Conservation (phyloP, 1,140 invertebrate species). For the Nasonia giraulti region DNA sequence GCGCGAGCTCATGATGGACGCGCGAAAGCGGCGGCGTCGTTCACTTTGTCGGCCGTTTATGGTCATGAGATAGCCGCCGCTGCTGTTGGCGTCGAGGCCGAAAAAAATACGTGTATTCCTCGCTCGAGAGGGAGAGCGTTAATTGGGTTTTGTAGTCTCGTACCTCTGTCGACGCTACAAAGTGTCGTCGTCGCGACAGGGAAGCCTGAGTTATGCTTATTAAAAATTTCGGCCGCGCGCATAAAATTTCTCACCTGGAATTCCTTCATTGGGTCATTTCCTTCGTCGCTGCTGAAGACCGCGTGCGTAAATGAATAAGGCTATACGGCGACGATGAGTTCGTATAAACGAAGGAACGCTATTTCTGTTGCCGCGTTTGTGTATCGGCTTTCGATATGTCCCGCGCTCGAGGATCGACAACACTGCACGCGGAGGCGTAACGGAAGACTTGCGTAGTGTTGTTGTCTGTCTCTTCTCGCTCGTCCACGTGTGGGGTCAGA, state of each 20-base stretch:
- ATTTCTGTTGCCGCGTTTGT: neutral
- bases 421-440: neutral
- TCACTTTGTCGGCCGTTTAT: conserved; percentile 13
- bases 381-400: conserved; percentile 6
- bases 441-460: neutral
- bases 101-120: neutral
- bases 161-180: neutral
- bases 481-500: neutral
- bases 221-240: neutral
- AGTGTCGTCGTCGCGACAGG: neutral
- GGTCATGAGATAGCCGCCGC: neutral
- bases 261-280: neutral
- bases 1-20: neutral
- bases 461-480: neutral
- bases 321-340: neutral
- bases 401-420: neutral
- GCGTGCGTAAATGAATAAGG: neutral
- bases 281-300: neutral
- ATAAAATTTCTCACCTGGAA: neutral
- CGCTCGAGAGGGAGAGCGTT: neutral
- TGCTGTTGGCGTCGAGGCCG: neutral
- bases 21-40: conserved; percentile 6
- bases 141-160: neutral
- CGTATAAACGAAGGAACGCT: neutral
- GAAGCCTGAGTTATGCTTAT: neutral